A percentile compares a stretch with the other conserved stretches of the same genome.
Evolutionary conservation across 2,797 vertebrate species (phyloP).

Genomic region (Girardinus metallicus): DNA sequence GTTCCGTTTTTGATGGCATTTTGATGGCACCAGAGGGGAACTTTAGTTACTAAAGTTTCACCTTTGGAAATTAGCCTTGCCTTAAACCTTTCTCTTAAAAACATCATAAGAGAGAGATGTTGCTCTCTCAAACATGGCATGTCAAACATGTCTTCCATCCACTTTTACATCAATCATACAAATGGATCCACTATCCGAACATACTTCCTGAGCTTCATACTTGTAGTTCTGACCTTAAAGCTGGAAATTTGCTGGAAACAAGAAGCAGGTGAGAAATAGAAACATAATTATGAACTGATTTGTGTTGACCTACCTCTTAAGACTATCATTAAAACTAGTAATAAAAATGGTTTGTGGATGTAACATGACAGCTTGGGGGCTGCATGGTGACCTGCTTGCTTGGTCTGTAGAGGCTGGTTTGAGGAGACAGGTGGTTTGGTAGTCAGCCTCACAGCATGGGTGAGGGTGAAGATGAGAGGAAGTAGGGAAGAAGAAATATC

Average conservation of each 20-base stretch:
- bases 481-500: conserved; percentile 44
- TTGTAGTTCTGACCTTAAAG: background rate
- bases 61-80: background rate
- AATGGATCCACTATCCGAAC: background rate
- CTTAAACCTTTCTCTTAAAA: background rate
- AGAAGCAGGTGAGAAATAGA: background rate
- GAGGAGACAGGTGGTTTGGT: conserved; percentile 69
- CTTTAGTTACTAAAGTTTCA: background rate
- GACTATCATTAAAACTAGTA: background rate
- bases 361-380: background rate
- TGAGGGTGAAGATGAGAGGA: conserved; percentile 49
- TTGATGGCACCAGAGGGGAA: too few species aligned
- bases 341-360: background rate
- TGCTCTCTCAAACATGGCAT: too few species aligned
- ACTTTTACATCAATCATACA: background rate
- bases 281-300: background rate
- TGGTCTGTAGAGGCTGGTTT: conserved; percentile 24
- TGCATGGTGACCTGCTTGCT: background rate
- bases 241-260: background rate
- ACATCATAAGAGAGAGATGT: background rate
- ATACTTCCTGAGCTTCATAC: background rate
- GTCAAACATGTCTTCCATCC: too few species aligned
- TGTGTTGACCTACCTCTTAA: background rate
- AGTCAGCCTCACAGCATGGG: conserved; percentile 62
- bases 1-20: too few species aligned